Evolutionary conservation across 2,797 vertebrate species (phyloP).

Genomic region (Rhinella marina): DNA sequence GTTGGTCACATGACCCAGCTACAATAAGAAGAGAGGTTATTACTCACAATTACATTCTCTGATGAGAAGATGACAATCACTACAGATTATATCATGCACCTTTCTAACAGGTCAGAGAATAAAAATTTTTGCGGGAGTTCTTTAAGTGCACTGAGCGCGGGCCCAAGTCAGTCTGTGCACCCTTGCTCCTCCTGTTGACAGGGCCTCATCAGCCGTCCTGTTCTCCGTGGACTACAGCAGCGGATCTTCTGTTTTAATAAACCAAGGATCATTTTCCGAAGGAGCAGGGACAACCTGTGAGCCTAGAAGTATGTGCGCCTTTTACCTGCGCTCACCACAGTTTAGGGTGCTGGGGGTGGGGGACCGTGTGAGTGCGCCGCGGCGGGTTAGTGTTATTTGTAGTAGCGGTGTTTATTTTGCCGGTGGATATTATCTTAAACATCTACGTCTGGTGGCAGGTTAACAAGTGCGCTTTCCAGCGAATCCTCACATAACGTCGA

Average conservation of each 20-base stretch:
- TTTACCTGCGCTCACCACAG: not conserved
- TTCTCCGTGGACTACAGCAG: no score
- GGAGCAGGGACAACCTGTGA: not conserved
- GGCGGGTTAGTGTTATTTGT: conserved; percentile 9
- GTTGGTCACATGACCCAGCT: no score
- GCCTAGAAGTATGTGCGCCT: not conserved
- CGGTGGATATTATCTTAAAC: conserved; percentile 51
- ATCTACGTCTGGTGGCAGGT: conserved; percentile 54
- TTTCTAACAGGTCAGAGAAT: no score
- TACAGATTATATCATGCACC: no score
- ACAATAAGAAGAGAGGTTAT: no score
- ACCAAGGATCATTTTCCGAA: not conserved
- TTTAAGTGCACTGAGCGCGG: no score
- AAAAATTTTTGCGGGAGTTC: no score
- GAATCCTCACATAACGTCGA: conserved; percentile 51
- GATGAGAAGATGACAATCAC: no score
- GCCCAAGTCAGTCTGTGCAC: no score
- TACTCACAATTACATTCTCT: no score
- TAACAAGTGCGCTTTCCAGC: conserved; percentile 56
- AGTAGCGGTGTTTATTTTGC: conserved; percentile 45
- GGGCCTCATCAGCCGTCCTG: no score
- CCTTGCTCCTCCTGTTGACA: no score
- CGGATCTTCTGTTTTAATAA: not conserved
- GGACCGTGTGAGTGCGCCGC: not conserved
- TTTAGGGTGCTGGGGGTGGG: not conserved